phyloP scores from a whole-genome alignment of 2,888 invertebrate species.

The Rhamphomyia laevipes region DNA sequence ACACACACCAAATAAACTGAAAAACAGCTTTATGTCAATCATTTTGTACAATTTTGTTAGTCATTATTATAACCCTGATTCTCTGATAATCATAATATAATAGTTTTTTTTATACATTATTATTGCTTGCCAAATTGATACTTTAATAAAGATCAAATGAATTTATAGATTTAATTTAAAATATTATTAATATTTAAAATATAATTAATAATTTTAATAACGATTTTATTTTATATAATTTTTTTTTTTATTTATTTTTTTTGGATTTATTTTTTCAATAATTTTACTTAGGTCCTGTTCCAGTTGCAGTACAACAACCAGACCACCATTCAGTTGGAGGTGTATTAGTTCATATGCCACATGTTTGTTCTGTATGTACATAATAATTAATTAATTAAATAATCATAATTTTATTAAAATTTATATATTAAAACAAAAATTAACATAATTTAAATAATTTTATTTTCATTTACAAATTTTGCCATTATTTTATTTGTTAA shows the following conservation, averaged over 20 bases:
- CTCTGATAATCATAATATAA: too few relatives aligned
- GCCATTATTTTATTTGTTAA: too few relatives aligned
- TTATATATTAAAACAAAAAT: too few relatives aligned
- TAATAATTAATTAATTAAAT: background rate
- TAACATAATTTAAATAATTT: too few relatives aligned
- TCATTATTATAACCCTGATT: too few relatives aligned
- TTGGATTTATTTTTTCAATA: background rate
- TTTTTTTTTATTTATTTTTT: conserved; percentile 1
- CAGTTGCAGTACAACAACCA: conserved; percentile 45
- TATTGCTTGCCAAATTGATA: too few relatives aligned
- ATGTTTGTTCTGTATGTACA: conserved; percentile 58
- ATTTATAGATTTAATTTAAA: background rate
- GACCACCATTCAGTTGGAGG: conserved; percentile 72
- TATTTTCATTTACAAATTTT: too few relatives aligned
- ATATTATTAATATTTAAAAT: background rate
- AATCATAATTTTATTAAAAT: background rate
- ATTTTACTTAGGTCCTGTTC: conserved; percentile 34
- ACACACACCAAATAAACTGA: too few relatives aligned
- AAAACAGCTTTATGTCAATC: too few relatives aligned
- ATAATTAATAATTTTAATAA: background rate
- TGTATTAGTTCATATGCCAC: conserved; percentile 84
- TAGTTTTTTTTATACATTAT: too few relatives aligned
- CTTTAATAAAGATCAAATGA: background rate
- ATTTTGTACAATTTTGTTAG: too few relatives aligned
- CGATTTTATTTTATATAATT: background rate